These are phyloP conservation scores for Cynaeus angustus DNA, from an alignment of 2,888 invertebrate genomes.

Conservation along the genomic window DNA sequence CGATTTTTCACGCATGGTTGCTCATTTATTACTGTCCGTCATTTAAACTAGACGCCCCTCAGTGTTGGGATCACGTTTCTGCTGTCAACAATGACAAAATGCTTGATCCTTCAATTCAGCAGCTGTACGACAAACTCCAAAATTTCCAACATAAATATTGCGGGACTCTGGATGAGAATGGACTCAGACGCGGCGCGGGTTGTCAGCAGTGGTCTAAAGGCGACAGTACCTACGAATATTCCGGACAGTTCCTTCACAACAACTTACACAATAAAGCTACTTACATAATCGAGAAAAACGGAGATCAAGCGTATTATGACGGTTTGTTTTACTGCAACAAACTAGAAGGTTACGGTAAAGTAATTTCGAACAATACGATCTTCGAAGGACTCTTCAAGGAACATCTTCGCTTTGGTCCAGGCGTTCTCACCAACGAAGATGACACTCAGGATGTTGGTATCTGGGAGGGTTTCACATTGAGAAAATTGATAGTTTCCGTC, in stretches of 20 bases:
- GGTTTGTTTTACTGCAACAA: constrained; percentile 73
- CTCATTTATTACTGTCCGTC: too few species aligned
- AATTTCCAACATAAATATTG: constrained; percentile 30
- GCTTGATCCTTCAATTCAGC: too few species aligned
- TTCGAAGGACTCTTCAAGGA: constrained; percentile 73
- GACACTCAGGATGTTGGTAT: constrained; percentile 74
- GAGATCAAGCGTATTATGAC: constrained; percentile 68
- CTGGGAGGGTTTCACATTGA: constrained; percentile 73
- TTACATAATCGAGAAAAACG: constrained; percentile 64
- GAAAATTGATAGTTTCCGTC: constrained; percentile 68
- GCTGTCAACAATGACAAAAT: background rate
- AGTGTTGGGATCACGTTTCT: background rate
- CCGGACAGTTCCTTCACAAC: constrained; percentile 70
- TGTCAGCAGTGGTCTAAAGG: constrained; percentile 51
- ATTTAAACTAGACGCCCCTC: background rate
- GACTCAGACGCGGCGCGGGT: constrained; percentile 17
- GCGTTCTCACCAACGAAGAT: constrained; percentile 71
- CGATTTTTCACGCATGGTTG: too few species aligned
- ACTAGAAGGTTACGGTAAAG: constrained; percentile 74
- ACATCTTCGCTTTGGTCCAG: constrained; percentile 76
- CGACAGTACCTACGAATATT: constrained; percentile 69
- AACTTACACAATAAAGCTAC: constrained; percentile 74
- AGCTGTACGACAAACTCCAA: constrained; percentile 4
- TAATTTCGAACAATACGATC: constrained; percentile 73
- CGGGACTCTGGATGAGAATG: constrained; percentile 31